Evolutionary conservation across 2,797 vertebrate species (phyloP).

Genomic region (Cirrhinus molitorella): DNA sequence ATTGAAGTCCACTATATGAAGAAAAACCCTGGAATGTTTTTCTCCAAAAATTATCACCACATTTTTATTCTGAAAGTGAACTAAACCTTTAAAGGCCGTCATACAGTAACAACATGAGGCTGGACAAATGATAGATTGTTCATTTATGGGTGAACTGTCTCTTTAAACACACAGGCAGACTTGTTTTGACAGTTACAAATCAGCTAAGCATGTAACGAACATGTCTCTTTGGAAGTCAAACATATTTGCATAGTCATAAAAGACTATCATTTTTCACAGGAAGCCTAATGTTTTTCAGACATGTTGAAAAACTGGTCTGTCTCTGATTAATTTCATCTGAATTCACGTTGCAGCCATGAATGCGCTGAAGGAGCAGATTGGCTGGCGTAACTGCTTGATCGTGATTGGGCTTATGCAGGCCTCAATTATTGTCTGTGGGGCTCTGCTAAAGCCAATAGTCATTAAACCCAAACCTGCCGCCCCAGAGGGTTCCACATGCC

Average conservation of each 20-base stretch:
- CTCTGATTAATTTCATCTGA: background rate
- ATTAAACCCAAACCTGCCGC: conserved; percentile 69
- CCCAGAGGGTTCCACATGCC: conserved; percentile 62
- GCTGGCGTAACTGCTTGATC: conserved; percentile 90
- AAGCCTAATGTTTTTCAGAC: background rate
- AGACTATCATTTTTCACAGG: background rate
- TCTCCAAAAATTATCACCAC: too few relatives aligned
- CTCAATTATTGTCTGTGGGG: conserved; percentile 83
- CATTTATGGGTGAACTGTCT: background rate
- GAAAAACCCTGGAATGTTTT: too few relatives aligned
- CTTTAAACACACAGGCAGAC: background rate
- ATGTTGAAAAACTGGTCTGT: background rate
- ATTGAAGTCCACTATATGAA: too few relatives aligned
- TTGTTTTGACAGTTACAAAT: background rate
- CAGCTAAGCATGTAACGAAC: background rate
- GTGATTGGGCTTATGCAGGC: conserved; percentile 86
- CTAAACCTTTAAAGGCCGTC: too few relatives aligned
- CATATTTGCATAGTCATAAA: background rate
- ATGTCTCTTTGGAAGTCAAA: background rate
- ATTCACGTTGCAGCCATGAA: conserved; percentile 80
- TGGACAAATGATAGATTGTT: background rate
- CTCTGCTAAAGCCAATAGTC: conserved; percentile 86
- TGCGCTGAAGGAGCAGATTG: conserved; percentile 83
- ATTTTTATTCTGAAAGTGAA: too few relatives aligned
- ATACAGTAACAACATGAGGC: background rate